Conservation (phyloP, 2,888 invertebrate genomes). For the Melipona beecheii region DNA sequence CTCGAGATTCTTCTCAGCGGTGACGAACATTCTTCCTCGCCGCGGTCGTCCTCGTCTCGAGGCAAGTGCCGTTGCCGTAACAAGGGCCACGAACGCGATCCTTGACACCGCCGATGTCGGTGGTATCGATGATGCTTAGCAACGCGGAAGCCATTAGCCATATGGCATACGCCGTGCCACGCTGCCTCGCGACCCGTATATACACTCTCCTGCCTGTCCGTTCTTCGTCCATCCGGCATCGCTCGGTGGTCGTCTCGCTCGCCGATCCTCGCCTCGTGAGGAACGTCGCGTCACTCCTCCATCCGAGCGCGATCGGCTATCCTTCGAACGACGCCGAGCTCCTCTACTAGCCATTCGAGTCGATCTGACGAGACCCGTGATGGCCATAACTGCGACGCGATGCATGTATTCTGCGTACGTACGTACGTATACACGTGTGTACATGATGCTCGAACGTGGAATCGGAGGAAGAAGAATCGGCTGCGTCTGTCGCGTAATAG, state of each 20-base stretch:
- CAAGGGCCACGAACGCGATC: constrained; percentile 74
- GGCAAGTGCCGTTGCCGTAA: constrained; percentile 54
- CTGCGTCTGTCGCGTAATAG: neutral
- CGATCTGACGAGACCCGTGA: neutral
- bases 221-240: constrained; percentile 11
- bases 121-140: constrained; percentile 80
- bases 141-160: constrained; percentile 83
- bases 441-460: neutral
- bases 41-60: neutral
- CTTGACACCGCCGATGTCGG: constrained; percentile 68
- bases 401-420: no score
- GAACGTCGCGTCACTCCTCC: neutral
- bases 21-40: neutral
- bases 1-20: neutral
- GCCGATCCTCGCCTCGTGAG: neutral
- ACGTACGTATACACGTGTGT: no score
- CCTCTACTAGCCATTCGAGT: neutral
- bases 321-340: neutral
- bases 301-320: neutral
- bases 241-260: neutral
- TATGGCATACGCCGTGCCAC: constrained; percentile 76
- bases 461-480: neutral
- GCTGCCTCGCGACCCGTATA: constrained; percentile 49
- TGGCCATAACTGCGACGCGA: neutral
- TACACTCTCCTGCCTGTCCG: constrained; percentile 48